Percentiles rank a stretch among this genome's conserved stretches.
Conservation (phyloP, 2,888 invertebrate genomes). For the Boloria euphrosyne region DNA sequence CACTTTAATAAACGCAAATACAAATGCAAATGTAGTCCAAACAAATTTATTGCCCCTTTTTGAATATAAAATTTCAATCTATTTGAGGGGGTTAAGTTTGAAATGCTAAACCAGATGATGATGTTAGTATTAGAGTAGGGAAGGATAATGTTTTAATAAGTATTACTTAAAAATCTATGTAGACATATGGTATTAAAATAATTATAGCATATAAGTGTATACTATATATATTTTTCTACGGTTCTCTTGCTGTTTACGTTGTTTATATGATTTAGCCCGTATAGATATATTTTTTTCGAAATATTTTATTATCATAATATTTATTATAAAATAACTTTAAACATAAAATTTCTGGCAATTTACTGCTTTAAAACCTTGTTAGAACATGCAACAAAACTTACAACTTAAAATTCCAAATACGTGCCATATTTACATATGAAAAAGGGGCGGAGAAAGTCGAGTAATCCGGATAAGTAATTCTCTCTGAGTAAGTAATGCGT, state of each 20-base stretch:
- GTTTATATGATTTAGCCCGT: no score
- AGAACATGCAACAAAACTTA: constrained; percentile 5
- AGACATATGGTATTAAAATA: background rate
- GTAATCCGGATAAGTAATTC: constrained; percentile 81
- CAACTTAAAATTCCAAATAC: constrained; percentile 43
- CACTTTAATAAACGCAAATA: constrained; percentile 70
- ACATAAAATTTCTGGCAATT: background rate
- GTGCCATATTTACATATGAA: constrained; percentile 58
- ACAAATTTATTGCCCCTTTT: constrained; percentile 50
- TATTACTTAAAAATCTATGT: background rate
- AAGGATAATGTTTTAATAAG: constrained; percentile 3
- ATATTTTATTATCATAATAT: no score
- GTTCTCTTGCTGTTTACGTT: no score
- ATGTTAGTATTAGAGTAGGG: constrained; percentile 3
- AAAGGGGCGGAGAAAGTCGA: constrained; percentile 55
- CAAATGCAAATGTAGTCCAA: constrained; percentile 62
- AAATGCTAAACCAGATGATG: constrained; percentile 10
- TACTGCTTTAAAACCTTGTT: background rate
- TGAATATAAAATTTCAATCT: constrained; percentile 30
- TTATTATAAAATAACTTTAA: no score
- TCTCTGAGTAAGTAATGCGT: constrained; percentile 80
- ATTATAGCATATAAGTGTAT: no score
- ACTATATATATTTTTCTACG: background rate
- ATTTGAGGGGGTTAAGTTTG: constrained; percentile 6
- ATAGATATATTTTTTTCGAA: no score